Percentiles rank a stretch among this genome's conserved stretches.
Evolutionary conservation across 2,113 vertebrate species (phyloP).

Genomic region (Greenwoodochromis staneri): DNA sequence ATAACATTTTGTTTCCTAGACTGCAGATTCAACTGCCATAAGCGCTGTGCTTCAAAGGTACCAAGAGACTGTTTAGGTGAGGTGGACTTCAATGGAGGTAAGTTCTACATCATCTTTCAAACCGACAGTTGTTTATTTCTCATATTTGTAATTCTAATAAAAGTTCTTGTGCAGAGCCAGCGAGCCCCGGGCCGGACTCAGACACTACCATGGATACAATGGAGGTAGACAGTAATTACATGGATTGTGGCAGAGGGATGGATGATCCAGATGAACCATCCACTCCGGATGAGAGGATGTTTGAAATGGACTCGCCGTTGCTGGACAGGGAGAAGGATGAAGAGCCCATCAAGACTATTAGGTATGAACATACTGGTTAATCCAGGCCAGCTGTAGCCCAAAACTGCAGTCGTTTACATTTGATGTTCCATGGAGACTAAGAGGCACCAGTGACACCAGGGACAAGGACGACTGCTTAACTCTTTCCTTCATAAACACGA

Average conservation of each 20-base stretch:
- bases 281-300: conserved; percentile 94
- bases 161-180: conserved; percentile 76
- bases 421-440: background rate
- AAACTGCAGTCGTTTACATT: background rate
- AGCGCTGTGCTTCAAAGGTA: conserved; percentile 95
- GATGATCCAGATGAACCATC: conserved; percentile 89
- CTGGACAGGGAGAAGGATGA: conserved; percentile 90
- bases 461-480: background rate
- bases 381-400: background rate
- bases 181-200: conserved; percentile 84
- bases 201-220: conserved; percentile 96
- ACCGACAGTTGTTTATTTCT: background rate
- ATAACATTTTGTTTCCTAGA: conserved; percentile 63
- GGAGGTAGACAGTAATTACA: conserved; percentile 90
- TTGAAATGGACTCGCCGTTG: conserved; percentile 86
- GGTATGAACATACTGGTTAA: conserved; percentile 59
- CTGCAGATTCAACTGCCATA: conserved; percentile 97
- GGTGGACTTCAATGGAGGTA: conserved; percentile 93
- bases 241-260: conserved; percentile 80
- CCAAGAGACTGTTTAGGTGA: conserved; percentile 95
- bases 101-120: background rate
- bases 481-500: background rate
- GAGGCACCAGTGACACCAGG: background rate
- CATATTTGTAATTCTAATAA: background rate
- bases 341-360: conserved; percentile 89